phyloP scores from a whole-genome alignment of 2,113 vertebrate species.

The Callithrix jacchus region DNA sequence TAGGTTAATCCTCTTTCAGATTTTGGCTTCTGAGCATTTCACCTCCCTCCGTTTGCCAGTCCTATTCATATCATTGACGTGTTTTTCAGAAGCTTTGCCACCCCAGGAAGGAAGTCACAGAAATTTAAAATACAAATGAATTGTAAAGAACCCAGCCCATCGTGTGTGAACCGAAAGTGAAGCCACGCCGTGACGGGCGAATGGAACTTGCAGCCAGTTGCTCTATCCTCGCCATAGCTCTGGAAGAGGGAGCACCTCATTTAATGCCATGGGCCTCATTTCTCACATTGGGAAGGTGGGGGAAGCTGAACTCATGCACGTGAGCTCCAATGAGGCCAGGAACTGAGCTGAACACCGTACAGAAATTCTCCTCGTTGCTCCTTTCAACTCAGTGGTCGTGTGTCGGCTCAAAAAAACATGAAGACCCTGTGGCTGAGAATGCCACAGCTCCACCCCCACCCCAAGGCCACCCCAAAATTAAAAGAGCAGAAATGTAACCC shows the following conservation, averaged over 20 bases:
- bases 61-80: not conserved
- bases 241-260: not conserved
- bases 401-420: not conserved
- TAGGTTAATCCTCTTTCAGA: not conserved
- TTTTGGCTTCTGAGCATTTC: not conserved
- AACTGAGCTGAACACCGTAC: not conserved
- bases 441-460: not conserved
- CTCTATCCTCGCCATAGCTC: too few relatives aligned
- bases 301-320: too few relatives aligned
- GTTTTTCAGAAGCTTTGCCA: not conserved
- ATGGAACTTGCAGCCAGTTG: not conserved
- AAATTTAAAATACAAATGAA: not conserved
- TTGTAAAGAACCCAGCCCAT: not conserved
- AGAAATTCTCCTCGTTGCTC: not conserved
- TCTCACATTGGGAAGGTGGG: not conserved
- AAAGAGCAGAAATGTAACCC: not conserved
- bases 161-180: not conserved
- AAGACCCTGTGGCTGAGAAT: not conserved
- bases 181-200: accelerated
- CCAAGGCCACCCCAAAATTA: not conserved
- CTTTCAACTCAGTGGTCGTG: not conserved
- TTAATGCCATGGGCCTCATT: not conserved
- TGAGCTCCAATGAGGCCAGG: not conserved
- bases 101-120: not conserved
- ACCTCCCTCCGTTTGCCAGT: not conserved